A percentile compares a stretch with the other conserved stretches of the same genome.
These are phyloP conservation scores for Enteromius radiatus DNA, from an alignment of 2,797 vertebrate species.

Conservation along the genomic window DNA sequence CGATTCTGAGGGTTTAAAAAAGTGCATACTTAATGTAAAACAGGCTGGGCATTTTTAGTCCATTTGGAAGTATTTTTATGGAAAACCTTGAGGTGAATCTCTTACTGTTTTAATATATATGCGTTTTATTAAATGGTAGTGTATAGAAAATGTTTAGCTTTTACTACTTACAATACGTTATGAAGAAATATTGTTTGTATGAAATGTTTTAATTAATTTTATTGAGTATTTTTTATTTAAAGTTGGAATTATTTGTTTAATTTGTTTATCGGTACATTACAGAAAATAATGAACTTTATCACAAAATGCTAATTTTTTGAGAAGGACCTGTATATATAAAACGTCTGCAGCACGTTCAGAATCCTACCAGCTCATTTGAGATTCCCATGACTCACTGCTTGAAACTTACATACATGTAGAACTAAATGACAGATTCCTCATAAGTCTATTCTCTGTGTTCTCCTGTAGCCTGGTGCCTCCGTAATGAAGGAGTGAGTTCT, in stretches of 20 bases:
- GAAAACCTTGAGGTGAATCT: not conserved
- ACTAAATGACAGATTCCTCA: not conserved
- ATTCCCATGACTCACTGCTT: not conserved
- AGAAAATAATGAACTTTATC: too few relatives aligned
- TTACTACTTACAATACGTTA: too few relatives aligned
- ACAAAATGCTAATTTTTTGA: too few relatives aligned
- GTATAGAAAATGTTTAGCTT: too few relatives aligned
- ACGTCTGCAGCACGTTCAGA: not conserved
- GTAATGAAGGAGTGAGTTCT: slow-evolving; percentile 96
- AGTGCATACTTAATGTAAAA: not conserved
- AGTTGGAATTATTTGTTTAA: too few relatives aligned
- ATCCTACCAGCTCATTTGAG: not conserved
- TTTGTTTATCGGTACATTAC: too few relatives aligned
- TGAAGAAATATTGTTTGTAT: too few relatives aligned
- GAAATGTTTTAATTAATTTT: too few relatives aligned
- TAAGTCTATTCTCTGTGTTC: slow-evolving; percentile 11
- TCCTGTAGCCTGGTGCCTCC: slow-evolving; percentile 91
- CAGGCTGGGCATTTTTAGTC: not conserved
- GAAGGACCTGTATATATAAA: too few relatives aligned
- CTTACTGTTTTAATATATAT: not conserved
- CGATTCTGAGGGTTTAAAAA: not conserved
- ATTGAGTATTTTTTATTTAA: too few relatives aligned
- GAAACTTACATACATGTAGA: not conserved
- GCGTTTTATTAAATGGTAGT: not conserved
- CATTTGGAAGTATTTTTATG: not conserved